Conservation (phyloP, 2,888 invertebrate genomes). For the Oscheius myriophilus region DNA sequence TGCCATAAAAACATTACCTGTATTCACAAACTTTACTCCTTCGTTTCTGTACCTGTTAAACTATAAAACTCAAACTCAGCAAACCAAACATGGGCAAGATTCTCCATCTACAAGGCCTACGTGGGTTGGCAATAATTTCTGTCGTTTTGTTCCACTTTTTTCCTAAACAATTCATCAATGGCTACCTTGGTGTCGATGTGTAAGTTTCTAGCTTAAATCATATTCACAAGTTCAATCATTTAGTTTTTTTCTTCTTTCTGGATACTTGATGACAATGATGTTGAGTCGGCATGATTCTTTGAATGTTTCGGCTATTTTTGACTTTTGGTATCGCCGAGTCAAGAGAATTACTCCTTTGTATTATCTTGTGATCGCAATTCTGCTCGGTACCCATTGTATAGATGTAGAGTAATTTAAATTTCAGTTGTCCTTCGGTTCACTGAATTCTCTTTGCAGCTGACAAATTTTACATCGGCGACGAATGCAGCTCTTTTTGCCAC, state of each 20-base stretch:
- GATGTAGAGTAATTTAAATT: no score
- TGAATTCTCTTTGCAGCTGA: conserved; percentile 10
- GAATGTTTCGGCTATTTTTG: neutral
- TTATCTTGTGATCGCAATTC: neutral
- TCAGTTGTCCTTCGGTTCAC: conserved; percentile 9
- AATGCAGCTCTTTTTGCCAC: conserved; percentile 30
- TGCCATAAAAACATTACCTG: no score
- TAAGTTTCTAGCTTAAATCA: no score
- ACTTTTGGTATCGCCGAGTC: conserved; percentile 29
- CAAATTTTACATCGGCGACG: conserved; percentile 15
- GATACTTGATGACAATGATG: conserved; percentile 19
- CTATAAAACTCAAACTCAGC: no score
- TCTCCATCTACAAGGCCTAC: no score
- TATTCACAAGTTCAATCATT: neutral
- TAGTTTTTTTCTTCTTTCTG: conserved; percentile 17
- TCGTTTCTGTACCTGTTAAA: no score
- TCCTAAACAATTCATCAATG: no score
- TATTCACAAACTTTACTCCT: no score
- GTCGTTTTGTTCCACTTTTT: no score
- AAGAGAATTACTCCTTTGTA: conserved; percentile 35
- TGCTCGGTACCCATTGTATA: neutral
- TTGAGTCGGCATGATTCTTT: neutral
- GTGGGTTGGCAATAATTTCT: no score
- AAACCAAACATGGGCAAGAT: no score
- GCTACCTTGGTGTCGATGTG: no score